Base-by-base conservation (phyloP, 1,140 invertebrate species). In the Ylistrum balloti region DNA sequence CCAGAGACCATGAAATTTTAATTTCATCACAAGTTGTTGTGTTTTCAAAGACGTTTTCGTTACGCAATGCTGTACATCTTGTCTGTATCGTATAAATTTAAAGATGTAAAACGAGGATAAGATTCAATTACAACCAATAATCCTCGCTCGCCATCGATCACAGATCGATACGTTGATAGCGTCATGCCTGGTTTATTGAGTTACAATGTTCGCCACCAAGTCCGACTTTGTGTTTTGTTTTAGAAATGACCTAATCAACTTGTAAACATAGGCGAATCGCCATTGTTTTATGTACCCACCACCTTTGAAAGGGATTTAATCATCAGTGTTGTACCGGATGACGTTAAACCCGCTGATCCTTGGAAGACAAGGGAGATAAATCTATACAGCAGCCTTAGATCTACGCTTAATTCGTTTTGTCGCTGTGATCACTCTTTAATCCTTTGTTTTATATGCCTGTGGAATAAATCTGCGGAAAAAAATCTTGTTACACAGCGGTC, bases 31-130 rank as follows among this genome's bases (percentile, higher is more conserved):
- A 74, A 74, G 56, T 74, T 28, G 56, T 74, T 74, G 56, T 74
- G 56, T 74, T 74, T 74, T 74, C 56, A 74, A 74, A 74, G 56
- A 74, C 56, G 56, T 74, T 74, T 74, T 74, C 56, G 56, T 74
- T 74, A 74, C 56, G 56, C 56, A 74, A 74, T 74, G 56, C n/a
- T 74, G 56, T 74, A 74, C 56, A 74, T 74, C 56, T 74, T 74
- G 56, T 74, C 56, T 74, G 56, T 74, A 74, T 74, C 56, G 56
- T 74, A n/a, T 28, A 17, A n/a, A 74, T 74, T 74, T 74, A 74
- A 74, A 74, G 56, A 74, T 74, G 56, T 74, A n/a, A 28, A 74
- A 74, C n/a, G 56, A 28, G 56, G 56, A 74, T 74, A 74, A 74
- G 56, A 28, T 28, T 74, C 56, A 74, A 74, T 74, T 74, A 74